Evolutionary conservation across 1,140 invertebrate genomes (phyloP).

Genomic region (Saxidomus purpurata): DNA sequence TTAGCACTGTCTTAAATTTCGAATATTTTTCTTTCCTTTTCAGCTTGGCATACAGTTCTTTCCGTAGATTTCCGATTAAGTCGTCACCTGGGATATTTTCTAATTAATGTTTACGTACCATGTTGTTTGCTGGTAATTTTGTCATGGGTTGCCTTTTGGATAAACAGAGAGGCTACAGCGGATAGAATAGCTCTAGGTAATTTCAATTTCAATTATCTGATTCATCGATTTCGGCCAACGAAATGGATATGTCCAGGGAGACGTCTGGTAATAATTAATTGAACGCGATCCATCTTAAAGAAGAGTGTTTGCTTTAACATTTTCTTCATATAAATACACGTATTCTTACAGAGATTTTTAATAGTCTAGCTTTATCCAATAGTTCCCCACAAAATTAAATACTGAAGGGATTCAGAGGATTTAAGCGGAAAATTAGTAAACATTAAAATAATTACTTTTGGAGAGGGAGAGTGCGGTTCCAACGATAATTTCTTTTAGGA

Average conservation of each 20-base stretch:
- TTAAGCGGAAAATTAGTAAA: too few relatives aligned
- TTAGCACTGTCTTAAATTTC: too few relatives aligned
- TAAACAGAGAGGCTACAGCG: slow-evolving; percentile 97
- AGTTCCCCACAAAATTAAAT: too few relatives aligned
- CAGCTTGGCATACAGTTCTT: slow-evolving; percentile 81
- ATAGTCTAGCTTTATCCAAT: too few relatives aligned
- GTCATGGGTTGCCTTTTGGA: slow-evolving; percentile 88
- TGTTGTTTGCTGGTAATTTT: slow-evolving; percentile 85
- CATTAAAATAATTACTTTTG: too few relatives aligned
- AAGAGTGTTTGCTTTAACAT: too few relatives aligned
- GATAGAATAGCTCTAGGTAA: slow-evolving; percentile 94
- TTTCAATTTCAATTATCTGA: slow-evolving; percentile 6
- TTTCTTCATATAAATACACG: too few relatives aligned
- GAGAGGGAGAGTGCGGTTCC: too few relatives aligned
- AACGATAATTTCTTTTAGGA: too few relatives aligned
- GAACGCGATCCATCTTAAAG: not conserved
- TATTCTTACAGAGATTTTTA: too few relatives aligned
- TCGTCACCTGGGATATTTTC: slow-evolving; percentile 85
- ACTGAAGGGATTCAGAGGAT: too few relatives aligned
- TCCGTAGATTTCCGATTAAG: slow-evolving; percentile 82
- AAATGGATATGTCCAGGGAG: not conserved
- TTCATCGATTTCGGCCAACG: not conserved
- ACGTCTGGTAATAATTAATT: not conserved
- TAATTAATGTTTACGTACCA: slow-evolving; percentile 86
- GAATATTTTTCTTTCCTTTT: slow-evolving; percentile 10